Evolutionary conservation across 1,140 invertebrate species (phyloP).

Genomic region (Plutomurus gul): DNA sequence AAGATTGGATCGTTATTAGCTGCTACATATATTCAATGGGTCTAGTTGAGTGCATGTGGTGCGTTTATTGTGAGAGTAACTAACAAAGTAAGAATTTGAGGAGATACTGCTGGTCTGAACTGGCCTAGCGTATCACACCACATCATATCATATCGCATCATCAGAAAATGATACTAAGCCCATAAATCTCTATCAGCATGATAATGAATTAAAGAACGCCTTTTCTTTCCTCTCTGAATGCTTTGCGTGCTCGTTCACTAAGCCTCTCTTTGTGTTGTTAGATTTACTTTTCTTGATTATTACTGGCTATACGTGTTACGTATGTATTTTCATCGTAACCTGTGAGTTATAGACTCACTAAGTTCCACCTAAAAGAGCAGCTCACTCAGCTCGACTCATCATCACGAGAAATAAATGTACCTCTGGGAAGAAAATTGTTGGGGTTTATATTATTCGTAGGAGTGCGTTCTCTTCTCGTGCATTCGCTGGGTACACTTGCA

Average conservation of each 20-base stretch:
- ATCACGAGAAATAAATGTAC: too few relatives aligned
- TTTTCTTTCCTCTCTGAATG: neutral
- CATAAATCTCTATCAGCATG: slow-evolving; percentile 14
- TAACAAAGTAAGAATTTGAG: neutral
- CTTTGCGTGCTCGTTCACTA: neutral
- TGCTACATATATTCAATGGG: neutral
- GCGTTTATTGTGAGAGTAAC: too few relatives aligned
- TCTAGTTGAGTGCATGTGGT: neutral
- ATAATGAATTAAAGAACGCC: slow-evolving; percentile 21
- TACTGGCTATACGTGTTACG: neutral
- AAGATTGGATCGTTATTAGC: neutral
- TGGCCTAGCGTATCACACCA: neutral
- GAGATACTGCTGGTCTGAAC: too few relatives aligned
- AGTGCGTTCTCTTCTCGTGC: too few relatives aligned
- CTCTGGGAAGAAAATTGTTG: too few relatives aligned
- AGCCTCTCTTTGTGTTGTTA: neutral
- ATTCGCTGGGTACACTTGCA: too few relatives aligned
- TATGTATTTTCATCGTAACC: neutral
- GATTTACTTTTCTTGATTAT: neutral
- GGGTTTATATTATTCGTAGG: too few relatives aligned
- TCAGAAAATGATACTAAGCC: slow-evolving; percentile 3
- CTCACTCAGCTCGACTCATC: too few relatives aligned
- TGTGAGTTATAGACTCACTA: neutral
- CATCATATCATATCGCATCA: neutral
- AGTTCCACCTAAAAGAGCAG: neutral